Evolutionary conservation across 2,113 vertebrate genomes (phyloP), one percentile per base, ranked within the genome.

Genomic region (Catharus fuscescens): DNA sequence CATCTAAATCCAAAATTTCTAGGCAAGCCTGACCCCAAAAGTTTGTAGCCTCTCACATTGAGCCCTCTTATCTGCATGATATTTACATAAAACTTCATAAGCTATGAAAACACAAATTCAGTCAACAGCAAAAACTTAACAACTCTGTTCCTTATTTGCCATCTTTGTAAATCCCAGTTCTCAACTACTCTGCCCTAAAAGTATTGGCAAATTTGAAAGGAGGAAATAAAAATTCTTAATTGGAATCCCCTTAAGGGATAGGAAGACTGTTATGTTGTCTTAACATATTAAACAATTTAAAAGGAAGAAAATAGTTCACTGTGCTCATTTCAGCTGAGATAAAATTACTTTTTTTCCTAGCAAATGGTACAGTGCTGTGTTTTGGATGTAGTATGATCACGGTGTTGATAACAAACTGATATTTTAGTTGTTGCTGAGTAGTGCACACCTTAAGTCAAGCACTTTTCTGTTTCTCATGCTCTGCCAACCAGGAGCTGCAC

Each of bases 401-500:
- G 12, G 44, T 50, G 12, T 19, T 36, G 36, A 32, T 32, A 65
- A 65, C 6, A 80, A 24, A 24, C 4, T 44, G 26, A 23, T 44
- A 6, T 36, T 88, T 52, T 8, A 32, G 32, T 16, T 16, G 14
- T 3, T 80, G 44, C 26, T 72, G 21, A 57, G 50, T 36, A 50
- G 14, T 10, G 12, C 8, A 72, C 18, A 56, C 16, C 9, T 7
- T 1, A 14, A 70, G 21, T 2, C 14, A 53, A 47, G 20, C 14
- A 80, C 8, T 44, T 65, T 13, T 18, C 31, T 13, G 4, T 28
- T 31, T 44, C 12, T 29, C 25, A 6, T 13, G 21, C 5, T 72
- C 18, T 44, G 34, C 20, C 34, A 32, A 1, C 5, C 1, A 52
- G 26, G 11, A 36, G 8, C 12, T 36, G 32, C 1, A 10, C 9